Conservation (phyloP, 2,888 invertebrate genomes). For the Acanthoscelides obtectus region DNA sequence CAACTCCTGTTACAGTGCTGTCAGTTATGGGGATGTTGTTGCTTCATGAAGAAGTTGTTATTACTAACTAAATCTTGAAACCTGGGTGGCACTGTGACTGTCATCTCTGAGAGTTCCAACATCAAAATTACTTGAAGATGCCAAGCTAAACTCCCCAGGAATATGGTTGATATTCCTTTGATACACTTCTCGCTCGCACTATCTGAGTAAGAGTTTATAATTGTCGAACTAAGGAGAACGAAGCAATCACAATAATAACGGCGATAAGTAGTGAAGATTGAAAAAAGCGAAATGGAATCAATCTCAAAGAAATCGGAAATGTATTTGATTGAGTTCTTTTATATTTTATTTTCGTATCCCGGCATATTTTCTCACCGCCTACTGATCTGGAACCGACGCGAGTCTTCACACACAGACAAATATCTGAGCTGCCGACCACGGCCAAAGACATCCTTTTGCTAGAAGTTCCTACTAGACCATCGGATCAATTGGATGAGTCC, state of each 20-base stretch:
- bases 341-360: not conserved
- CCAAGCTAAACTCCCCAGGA: no score
- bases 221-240: no score
- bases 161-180: no score
- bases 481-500: not conserved
- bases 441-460: not conserved
- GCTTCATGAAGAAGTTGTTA: no score
- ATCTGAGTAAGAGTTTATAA: no score
- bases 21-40: no score
- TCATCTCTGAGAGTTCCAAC: no score
- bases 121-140: no score
- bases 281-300: not conserved
- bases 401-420: not conserved
- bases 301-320: not conserved
- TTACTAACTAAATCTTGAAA: no score
- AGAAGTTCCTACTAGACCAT: not conserved
- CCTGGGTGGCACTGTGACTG: no score
- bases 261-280: not conserved
- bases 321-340: not conserved
- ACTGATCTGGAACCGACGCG: not conserved
- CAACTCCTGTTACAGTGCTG: no score
- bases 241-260: not conserved
- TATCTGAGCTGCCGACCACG: not conserved
- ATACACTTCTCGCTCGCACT: no score
- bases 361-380: not conserved